Conservation (phyloP, 1,140 invertebrate species). For the Drosophila setifemur region DNA sequence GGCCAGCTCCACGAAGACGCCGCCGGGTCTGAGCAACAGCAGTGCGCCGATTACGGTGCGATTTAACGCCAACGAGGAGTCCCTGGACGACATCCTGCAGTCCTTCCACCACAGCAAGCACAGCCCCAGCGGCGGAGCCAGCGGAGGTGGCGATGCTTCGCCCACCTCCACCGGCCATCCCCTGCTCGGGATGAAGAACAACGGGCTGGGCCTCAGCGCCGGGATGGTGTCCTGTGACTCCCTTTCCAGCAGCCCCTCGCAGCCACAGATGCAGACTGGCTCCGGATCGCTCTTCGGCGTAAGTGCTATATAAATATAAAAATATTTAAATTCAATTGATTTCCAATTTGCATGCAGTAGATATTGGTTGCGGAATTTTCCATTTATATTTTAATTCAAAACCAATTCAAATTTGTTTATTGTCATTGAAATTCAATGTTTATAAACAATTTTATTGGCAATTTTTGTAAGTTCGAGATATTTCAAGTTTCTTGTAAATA, state of each 20-base stretch:
- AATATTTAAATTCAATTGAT: too few relatives aligned
- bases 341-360: too few relatives aligned
- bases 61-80: slow-evolving; percentile 80
- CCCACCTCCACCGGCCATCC: slow-evolving; percentile 35
- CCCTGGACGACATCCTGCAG: slow-evolving; percentile 77
- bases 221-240: slow-evolving; percentile 60
- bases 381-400: background rate
- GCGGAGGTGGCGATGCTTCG: slow-evolving; percentile 57
- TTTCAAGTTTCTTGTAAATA: too few relatives aligned
- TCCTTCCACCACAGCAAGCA: slow-evolving; percentile 71
- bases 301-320: too few relatives aligned
- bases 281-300: slow-evolving; percentile 53
- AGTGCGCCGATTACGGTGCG: slow-evolving; percentile 76
- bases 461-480: too few relatives aligned
- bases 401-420: too few relatives aligned
- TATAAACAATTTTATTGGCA: too few relatives aligned
- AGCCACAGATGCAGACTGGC: slow-evolving; percentile 51
- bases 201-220: slow-evolving; percentile 57
- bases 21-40: slow-evolving; percentile 51
- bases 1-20: slow-evolving; percentile 39
- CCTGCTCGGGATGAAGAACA: slow-evolving; percentile 62
- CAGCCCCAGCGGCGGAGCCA: slow-evolving; percentile 55
- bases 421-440: too few relatives aligned
- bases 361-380: too few relatives aligned
- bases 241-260: slow-evolving; percentile 74